A percentile compares a stretch with the other conserved stretches of the same genome.
phyloP scores from a whole-genome alignment of 2,113 vertebrate genomes.

The Rallus limicola region DNA sequence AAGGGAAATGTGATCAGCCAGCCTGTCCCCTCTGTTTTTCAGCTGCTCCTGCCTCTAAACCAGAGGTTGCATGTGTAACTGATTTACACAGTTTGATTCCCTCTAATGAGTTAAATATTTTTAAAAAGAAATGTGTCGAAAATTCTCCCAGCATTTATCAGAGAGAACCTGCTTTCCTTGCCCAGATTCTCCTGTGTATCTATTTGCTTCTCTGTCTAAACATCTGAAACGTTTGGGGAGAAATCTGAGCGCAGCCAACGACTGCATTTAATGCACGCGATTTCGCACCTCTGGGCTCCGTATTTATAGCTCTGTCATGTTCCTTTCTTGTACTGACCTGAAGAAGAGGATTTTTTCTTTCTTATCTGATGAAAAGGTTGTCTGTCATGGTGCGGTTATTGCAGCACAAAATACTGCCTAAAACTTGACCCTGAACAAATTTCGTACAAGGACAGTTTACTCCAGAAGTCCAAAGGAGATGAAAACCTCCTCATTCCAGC shows the following conservation, averaged over 20 bases:
- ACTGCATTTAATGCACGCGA: neutral
- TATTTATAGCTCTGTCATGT: slow-evolving; percentile 27
- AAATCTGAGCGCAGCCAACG: neutral
- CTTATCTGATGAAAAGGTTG: slow-evolving; percentile 6
- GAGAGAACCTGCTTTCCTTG: neutral
- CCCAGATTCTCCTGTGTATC: neutral
- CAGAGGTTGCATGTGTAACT: neutral
- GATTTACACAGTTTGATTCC: neutral
- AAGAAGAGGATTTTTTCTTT: neutral
- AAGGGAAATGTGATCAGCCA: neutral
- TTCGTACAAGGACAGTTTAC: slow-evolving; percentile 29
- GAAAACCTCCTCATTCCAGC: neutral
- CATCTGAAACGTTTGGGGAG: neutral
- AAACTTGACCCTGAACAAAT: slow-evolving; percentile 43
- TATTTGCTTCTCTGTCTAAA: neutral
- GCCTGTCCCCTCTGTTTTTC: neutral
- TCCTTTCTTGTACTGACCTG: slow-evolving; percentile 38
- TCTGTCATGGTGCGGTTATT: slow-evolving; percentile 15
- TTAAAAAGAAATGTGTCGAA: neutral
- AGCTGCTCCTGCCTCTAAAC: neutral
- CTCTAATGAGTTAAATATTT: neutral
- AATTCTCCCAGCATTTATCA: neutral
- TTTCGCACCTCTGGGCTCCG: neutral
- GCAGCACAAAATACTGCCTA: slow-evolving; percentile 44
- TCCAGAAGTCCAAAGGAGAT: slow-evolving; percentile 8